Base-by-base conservation (phyloP, 2,797 vertebrate genomes). In the Alosa sapidissima region DNA sequence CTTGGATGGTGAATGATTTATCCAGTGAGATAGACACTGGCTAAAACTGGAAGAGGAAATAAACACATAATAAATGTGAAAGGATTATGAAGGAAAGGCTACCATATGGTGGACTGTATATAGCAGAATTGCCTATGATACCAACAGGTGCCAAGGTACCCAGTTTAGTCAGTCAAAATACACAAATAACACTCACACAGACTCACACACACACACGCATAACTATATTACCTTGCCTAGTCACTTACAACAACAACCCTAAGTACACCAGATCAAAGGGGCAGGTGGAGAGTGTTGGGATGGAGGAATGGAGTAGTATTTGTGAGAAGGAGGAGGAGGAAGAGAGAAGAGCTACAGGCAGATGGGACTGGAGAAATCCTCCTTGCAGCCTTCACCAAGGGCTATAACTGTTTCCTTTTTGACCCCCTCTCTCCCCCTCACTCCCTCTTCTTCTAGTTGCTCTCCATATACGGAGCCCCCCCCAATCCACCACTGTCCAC, bases 401-500 rank as follows among this genome's bases (percentile, higher is more conserved):
- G 72, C 28, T 78, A 78, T 36, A 78, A 78, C 36, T 78, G 41
- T 78, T 47, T 83, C 82, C 84, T 82, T 58, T 65, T 55, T 81
- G 24, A 52, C 33, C 3, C 0, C 3, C 45, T 78, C 8, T 60
- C 7, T 19, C 72, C 36, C 52, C 48, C 21, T n/a, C 21, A 54
- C 19, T 36, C 65, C 48, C 60, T 54, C 62, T n/a, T 65, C 48
- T 81, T 60, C 24, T 55, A 65, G 33, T 81, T 41, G 14, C 28
- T 55, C 54, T 45, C 82, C 11, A 36, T 24, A 55, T 60, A 55
- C 84, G 75, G 75, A 84, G 60, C 41, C 89, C 86, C 88, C 41
- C 52, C 78, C 62, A 88, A 88, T 89, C 92, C 92, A 93, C 94
- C 94, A 93, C 92, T 90, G 62, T 65, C 92, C 92, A 92, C 51